phyloP scores from a whole-genome alignment of 2,888 invertebrate species.

The Habrosyne pyritoides region DNA sequence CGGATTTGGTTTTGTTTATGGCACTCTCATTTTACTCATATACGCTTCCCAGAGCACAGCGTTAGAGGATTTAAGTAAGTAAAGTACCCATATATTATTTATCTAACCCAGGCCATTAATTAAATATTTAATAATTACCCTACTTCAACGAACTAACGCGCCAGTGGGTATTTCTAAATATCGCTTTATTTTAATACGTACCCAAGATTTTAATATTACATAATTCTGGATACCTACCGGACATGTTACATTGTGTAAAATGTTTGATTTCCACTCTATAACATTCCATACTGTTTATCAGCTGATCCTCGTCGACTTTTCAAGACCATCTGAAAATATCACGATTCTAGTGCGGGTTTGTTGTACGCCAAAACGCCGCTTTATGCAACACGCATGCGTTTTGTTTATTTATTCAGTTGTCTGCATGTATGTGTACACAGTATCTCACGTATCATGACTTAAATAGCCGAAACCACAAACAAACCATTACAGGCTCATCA shows the following conservation, averaged over 20 bases:
- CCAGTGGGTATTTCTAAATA: too few species aligned
- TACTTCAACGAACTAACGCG: too few species aligned
- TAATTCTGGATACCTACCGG: too few species aligned
- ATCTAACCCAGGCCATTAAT: too few species aligned
- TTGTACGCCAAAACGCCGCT: not conserved
- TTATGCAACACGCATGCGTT: not conserved
- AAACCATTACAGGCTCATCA: not conserved
- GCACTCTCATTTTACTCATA: conserved; percentile 24
- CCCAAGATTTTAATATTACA: too few species aligned
- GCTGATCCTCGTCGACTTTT: not conserved
- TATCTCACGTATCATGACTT: not conserved
- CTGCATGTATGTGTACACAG: conserved; percentile 2
- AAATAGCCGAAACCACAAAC: conserved; percentile 2
- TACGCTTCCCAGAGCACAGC: conserved; percentile 26
- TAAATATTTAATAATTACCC: too few species aligned
- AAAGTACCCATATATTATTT: not conserved
- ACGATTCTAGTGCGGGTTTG: not conserved
- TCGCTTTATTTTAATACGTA: too few species aligned
- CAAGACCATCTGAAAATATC: conserved; percentile 8
- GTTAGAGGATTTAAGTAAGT: conserved; percentile 55
- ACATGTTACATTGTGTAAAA: too few species aligned
- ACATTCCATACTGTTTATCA: not conserved
- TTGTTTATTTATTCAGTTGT: conserved; percentile 1
- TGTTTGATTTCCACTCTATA: not conserved
- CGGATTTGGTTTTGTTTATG: conserved; percentile 15